Conservation (phyloP, 2,113 vertebrate genomes). For the Chionodraco myersi region DNA sequence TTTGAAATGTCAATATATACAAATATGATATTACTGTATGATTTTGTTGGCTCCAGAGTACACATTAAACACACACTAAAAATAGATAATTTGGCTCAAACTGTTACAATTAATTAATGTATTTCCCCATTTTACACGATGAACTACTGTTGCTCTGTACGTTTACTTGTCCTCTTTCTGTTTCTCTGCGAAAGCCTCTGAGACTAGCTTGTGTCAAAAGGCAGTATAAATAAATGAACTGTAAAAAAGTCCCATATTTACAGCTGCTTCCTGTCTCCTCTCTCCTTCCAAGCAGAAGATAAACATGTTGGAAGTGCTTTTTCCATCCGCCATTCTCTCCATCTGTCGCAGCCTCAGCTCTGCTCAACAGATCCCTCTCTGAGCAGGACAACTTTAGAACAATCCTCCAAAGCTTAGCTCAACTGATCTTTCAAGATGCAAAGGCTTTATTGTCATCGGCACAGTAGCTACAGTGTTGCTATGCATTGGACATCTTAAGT, state of each 20-base stretch:
- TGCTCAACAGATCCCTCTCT: neutral
- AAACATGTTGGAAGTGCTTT: constrained; percentile 62
- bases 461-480: no score
- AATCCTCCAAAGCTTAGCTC: no score
- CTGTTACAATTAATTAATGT: neutral
- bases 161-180: constrained; percentile 14
- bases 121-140: neutral
- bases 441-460: no score
- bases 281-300: constrained; percentile 53
- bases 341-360: neutral
- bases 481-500: no score
- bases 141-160: neutral
- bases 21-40: no score
- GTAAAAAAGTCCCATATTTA: constrained; percentile 46
- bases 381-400: no score
- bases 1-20: no score
- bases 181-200: constrained; percentile 18
- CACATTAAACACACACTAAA: neutral
- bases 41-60: neutral
- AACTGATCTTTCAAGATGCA: no score
- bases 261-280: constrained; percentile 58
- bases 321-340: constrained; percentile 17
- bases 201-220: constrained; percentile 14
- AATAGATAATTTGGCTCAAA: neutral
- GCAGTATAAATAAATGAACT: constrained; percentile 42